phyloP scores from a whole-genome alignment of 2,797 vertebrate genomes.

The Graptemys geographica region DNA sequence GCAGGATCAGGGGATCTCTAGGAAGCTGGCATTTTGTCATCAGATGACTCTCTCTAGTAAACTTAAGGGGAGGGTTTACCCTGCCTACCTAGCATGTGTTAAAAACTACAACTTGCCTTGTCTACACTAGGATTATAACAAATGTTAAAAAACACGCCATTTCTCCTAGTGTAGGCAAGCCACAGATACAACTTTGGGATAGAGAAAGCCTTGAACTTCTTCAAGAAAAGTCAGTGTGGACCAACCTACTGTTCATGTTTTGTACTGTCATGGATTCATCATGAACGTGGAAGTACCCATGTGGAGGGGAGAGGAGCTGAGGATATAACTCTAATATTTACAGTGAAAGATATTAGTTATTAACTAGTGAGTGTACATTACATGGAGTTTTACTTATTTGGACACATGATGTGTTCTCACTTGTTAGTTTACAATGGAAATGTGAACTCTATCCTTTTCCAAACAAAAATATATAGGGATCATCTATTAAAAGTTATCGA shows the following conservation, averaged over 20 bases:
- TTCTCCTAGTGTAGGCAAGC: background rate
- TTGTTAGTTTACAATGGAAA: background rate
- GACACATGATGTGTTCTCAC: background rate
- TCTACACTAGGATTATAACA: conserved; percentile 26
- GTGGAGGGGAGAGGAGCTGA: background rate
- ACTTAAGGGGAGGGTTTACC: conserved; percentile 20
- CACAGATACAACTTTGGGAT: background rate
- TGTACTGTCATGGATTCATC: conserved; percentile 35
- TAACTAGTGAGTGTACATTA: background rate
- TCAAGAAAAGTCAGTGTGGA: conserved; percentile 26
- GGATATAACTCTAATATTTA: conserved; percentile 11
- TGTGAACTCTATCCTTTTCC: background rate
- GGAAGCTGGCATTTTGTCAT: background rate
- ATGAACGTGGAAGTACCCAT: background rate
- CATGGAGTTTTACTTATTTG: background rate
- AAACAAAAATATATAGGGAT: background rate
- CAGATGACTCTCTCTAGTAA: background rate
- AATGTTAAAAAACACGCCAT: conserved; percentile 31
- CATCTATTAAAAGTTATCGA: background rate
- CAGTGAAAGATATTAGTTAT: background rate
- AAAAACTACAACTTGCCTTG: conserved; percentile 33
- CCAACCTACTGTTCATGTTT: conserved; percentile 18
- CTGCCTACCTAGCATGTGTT: background rate
- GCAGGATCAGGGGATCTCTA: background rate
- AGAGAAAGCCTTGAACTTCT: conserved; percentile 33